These are phyloP conservation scores for Drosophila limbata DNA, from an alignment of 2,888 invertebrate species.

Conservation along the genomic window DNA sequence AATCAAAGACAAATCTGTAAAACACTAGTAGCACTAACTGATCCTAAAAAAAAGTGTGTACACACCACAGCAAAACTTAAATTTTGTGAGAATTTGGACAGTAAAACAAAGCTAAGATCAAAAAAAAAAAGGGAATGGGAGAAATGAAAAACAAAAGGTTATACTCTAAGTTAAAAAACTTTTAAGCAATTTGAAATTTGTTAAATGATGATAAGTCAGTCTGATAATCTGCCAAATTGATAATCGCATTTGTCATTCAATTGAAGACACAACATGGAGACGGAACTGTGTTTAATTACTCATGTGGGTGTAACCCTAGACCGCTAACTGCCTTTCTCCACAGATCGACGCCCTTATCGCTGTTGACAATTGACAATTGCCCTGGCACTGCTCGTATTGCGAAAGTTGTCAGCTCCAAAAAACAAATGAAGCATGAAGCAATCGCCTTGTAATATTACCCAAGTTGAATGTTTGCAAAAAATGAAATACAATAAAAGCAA, in stretches of 20 bases:
- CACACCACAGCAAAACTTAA: background rate
- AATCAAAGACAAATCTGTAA: background rate
- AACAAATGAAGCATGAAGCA: conserved; percentile 66
- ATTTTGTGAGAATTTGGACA: too few species aligned
- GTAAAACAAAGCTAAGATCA: background rate
- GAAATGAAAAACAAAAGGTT: background rate
- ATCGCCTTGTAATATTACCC: conserved; percentile 49
- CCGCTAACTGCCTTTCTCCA: conserved; percentile 43
- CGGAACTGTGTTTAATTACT: conserved; percentile 21
- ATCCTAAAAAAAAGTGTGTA: conserved; percentile 9
- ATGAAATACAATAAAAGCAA: background rate
- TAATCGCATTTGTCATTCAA: background rate
- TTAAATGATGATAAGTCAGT: background rate
- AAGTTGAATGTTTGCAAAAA: conserved; percentile 23
- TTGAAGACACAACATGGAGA: conserved; percentile 1
- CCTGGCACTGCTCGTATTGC: conserved; percentile 17
- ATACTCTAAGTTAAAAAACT: too few species aligned
- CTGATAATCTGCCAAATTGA: background rate
- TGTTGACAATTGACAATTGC: conserved; percentile 23
- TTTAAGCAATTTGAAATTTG: too few species aligned
- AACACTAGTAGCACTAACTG: conserved; percentile 5
- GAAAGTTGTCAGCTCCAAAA: conserved; percentile 50
- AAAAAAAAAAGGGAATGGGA: background rate
- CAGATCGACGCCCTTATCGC: conserved; percentile 35
- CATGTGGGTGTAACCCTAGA: conserved; percentile 38